These are phyloP conservation scores for Dendrocincla fuliginosa DNA, from an alignment of 2,797 vertebrate genomes.

Conservation along the genomic window DNA sequence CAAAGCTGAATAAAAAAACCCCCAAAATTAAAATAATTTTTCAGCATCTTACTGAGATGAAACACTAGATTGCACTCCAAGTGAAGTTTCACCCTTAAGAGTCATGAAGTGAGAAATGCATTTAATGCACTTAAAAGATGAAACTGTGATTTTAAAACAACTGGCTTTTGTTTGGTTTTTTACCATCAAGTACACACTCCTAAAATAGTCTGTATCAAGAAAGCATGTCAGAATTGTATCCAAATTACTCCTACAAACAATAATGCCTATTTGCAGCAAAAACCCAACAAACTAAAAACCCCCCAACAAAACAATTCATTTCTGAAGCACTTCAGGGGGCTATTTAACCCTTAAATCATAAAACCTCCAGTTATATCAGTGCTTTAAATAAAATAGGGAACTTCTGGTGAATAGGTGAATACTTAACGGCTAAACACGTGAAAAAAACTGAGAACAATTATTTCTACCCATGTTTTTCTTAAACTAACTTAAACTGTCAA, in stretches of 20 bases:
- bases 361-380: accelerated
- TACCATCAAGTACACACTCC: not conserved
- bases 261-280: not conserved
- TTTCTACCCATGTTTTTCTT: not conserved
- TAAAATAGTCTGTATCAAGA: not conserved
- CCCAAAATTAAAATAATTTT: not conserved
- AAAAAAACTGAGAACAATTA: not conserved
- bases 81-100: not conserved
- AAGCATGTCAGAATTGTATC: not conserved
- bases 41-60: not conserved
- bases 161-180: not conserved
- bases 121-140: not conserved
- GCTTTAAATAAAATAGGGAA: not conserved
- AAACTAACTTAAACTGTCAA: not conserved
- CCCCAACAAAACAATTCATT: not conserved
- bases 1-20: not conserved
- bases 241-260: not conserved
- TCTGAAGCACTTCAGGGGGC: not conserved
- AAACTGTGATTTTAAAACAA: not conserved
- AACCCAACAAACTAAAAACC: not conserved
- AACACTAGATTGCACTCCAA: not conserved
- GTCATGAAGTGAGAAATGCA: not conserved
- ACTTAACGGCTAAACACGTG: not conserved
- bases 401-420: not conserved
- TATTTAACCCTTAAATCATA: not conserved